These are phyloP conservation scores for Epinephelus coioides DNA, from an alignment of 2,797 vertebrate genomes.

Conservation along the genomic window DNA sequence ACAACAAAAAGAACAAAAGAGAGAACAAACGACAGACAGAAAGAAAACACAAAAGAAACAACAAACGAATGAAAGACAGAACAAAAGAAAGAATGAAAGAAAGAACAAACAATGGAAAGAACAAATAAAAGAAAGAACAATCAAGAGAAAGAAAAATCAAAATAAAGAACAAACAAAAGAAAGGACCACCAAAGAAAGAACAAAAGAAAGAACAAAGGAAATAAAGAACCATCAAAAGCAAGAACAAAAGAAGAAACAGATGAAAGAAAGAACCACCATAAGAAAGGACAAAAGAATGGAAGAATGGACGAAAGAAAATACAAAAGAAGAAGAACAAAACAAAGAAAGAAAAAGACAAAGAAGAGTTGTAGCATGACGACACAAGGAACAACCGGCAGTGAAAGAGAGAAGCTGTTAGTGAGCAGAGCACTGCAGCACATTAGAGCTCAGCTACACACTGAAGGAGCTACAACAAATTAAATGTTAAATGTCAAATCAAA, in stretches of 20 bases:
- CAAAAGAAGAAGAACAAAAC: slow-evolving; percentile 73
- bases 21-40: too few species aligned
- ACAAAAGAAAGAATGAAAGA: too few species aligned
- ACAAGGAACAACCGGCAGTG: background rate
- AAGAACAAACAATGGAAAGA: too few species aligned
- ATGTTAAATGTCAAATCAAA: background rate
- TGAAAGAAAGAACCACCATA: slow-evolving; percentile 71
- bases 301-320: slow-evolving; percentile 26
- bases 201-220: too few species aligned
- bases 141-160: too few species aligned
- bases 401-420: slow-evolving; percentile 14
- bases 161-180: too few species aligned
- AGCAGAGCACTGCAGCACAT: slow-evolving; percentile 4
- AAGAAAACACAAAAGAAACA: too few species aligned
- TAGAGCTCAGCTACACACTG: background rate
- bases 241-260: slow-evolving; percentile 33
- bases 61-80: too few species aligned
- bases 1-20: too few species aligned
- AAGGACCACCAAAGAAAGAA: too few species aligned
- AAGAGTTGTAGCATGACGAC: background rate
- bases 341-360: slow-evolving; percentile 21
- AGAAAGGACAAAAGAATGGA: slow-evolving; percentile 66
- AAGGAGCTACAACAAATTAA: background rate
- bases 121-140: too few species aligned
- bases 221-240: slow-evolving; percentile 61